Base-by-base conservation (phyloP, 1,140 invertebrate genomes). In the Protaetia brevitarsis region DNA sequence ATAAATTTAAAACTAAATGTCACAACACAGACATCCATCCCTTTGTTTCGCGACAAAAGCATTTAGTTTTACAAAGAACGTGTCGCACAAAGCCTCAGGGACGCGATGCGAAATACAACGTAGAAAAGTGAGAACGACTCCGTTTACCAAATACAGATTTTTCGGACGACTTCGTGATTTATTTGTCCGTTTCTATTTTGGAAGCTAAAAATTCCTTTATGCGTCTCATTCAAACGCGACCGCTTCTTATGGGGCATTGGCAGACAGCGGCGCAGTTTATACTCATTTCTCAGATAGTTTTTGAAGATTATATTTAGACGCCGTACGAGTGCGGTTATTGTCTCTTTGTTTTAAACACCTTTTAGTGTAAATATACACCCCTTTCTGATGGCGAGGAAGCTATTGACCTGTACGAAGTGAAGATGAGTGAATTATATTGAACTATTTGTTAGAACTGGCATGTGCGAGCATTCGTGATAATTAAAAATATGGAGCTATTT, bases 331-430 rank as follows among this genome's bases (percentile, higher is more conserved):
- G 41, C 19, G 41, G 41, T 51, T 51, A 51, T 51, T 51, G 41
- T 51, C 19, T 19, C 41, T 51, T 51, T 51, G 41, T 51, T 51
- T 16, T 51, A 51, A 51, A 51, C 41, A 23, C 41, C 13, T 51
- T 51, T 51, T 51, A 51, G 41, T 51, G 41, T 51, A 51, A 51
- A 51, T 51, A 51, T 51, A 51, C 41, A 51, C 19, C n/a, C 41
- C 26, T 51, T 23, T 51, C 16, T 23, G 21, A 19, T 51, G 19
- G n/a, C n/a, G n/a, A 19, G 41, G 26, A 51, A 51, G 41, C 41
- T 51, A 51, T 51, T 51, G 41, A 51, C 41, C 41, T 10, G 41
- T 23, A 51, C 41, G n/a, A 51, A 51, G 41, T 51, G 41, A 51
- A n/a, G n/a, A n/a, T n/a, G n/a, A n/a, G n/a, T n/a, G n/a, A n/a